phyloP scores from a whole-genome alignment of 2,113 vertebrate genomes.

The Varanus salvator region DNA sequence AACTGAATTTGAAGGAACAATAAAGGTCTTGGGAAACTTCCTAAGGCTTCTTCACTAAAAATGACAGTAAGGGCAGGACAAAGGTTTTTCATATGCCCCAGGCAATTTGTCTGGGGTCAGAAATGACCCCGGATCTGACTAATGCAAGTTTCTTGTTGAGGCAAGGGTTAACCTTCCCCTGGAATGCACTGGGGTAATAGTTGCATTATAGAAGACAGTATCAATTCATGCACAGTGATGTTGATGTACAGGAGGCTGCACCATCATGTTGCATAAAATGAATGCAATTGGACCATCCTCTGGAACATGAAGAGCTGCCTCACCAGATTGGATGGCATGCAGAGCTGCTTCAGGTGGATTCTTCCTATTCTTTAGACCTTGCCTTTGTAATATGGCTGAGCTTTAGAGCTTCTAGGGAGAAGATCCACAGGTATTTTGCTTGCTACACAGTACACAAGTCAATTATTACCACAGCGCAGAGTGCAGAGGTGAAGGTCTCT shows the following conservation, averaged over 20 bases:
- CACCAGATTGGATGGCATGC: neutral
- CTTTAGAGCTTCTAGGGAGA: neutral
- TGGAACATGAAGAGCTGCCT: neutral
- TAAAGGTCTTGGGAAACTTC: neutral
- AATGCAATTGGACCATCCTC: too few relatives aligned
- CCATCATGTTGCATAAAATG: neutral
- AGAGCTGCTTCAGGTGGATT: neutral
- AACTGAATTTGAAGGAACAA: neutral
- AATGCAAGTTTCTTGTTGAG: too few relatives aligned
- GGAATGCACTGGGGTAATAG: neutral
- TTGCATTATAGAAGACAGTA: neutral
- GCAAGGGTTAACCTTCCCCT: neutral
- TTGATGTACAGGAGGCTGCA: neutral
- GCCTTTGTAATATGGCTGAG: neutral
- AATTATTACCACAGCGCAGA: neutral
- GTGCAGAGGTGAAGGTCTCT: constrained; percentile 40
- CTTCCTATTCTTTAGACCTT: neutral
- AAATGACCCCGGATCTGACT: too few relatives aligned
- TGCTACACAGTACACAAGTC: neutral
- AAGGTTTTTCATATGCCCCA: neutral
- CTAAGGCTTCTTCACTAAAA: neutral
- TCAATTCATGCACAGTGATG: neutral
- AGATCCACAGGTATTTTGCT: rapidly evolving
- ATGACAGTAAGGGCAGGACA: neutral
- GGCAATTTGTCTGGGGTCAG: too few relatives aligned